Conservation (phyloP, 2,113 vertebrate genomes). For the Alectura lathami region DNA sequence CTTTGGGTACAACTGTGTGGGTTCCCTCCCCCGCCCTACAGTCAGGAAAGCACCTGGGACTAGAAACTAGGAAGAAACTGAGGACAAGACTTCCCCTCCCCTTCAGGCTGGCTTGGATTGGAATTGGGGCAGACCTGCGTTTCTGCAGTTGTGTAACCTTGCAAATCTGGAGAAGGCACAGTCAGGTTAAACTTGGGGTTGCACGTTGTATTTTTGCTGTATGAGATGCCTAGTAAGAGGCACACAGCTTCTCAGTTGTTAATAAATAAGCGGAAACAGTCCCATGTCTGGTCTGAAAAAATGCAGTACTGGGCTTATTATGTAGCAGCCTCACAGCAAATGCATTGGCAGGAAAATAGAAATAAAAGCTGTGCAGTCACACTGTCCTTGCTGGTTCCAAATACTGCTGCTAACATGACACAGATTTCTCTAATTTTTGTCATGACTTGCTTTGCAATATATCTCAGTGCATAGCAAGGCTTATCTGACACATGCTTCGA, state of each 20-base stretch:
- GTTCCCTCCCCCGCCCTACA: not conserved
- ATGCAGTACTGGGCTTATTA: constrained; percentile 12
- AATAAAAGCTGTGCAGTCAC: not conserved
- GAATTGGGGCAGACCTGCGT: not conserved
- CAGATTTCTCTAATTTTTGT: not conserved
- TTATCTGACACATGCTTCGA: not conserved
- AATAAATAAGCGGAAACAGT: constrained; percentile 20
- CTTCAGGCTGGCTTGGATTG: not conserved
- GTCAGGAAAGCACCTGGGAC: not conserved
- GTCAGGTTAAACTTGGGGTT: not conserved
- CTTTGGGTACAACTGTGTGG: not conserved
- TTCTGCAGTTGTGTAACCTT: not conserved
- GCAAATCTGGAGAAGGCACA: not conserved
- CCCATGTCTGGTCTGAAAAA: not conserved
- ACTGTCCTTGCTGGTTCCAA: not conserved
- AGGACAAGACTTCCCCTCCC: not conserved
- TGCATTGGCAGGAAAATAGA: not conserved
- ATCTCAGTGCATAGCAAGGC: not conserved
- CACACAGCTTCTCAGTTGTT: not conserved
- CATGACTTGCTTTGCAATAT: not conserved
- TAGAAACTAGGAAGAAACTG: not conserved
- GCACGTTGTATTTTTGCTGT: not conserved
- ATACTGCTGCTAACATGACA: not conserved
- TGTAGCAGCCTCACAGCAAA: not conserved
- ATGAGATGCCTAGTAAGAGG: not conserved